Conservation (phyloP, 2,113 vertebrate genomes). For the Cyanoramphus novaezelandiae region DNA sequence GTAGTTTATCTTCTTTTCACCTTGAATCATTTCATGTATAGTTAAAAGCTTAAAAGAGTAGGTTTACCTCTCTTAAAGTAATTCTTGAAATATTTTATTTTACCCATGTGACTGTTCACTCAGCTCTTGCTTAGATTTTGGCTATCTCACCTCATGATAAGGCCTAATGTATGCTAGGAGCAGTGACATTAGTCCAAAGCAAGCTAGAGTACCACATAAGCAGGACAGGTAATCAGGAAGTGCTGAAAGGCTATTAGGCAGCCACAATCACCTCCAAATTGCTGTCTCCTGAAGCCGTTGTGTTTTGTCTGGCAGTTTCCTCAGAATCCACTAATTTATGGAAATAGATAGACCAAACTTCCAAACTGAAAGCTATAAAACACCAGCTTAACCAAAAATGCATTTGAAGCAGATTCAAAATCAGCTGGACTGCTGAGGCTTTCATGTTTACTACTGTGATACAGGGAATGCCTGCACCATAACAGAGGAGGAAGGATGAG, state of each 20-base stretch:
- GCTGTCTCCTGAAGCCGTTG: background rate
- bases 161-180: background rate
- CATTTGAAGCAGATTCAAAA: background rate
- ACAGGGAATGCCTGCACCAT: too few species aligned
- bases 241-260: background rate
- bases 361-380: background rate
- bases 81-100: background rate
- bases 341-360: background rate
- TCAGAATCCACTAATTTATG: background rate
- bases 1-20: background rate
- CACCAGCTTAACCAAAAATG: background rate
- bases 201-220: background rate
- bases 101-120: background rate
- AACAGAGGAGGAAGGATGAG: background rate
- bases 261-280: background rate
- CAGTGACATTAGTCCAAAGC: background rate
- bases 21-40: background rate
- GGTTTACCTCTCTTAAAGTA: background rate
- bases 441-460: background rate
- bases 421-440: background rate
- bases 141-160: background rate
- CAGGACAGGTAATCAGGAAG: background rate
- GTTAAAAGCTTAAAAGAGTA: background rate
- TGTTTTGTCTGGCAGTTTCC: accelerated
- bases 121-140: background rate